Percentiles rank a stretch among this genome's conserved stretches.
These are phyloP conservation scores for Ophioderma brevispina DNA, from an alignment of 35 echinoderm and acorn worm species.

Conservation along the genomic window DNA sequence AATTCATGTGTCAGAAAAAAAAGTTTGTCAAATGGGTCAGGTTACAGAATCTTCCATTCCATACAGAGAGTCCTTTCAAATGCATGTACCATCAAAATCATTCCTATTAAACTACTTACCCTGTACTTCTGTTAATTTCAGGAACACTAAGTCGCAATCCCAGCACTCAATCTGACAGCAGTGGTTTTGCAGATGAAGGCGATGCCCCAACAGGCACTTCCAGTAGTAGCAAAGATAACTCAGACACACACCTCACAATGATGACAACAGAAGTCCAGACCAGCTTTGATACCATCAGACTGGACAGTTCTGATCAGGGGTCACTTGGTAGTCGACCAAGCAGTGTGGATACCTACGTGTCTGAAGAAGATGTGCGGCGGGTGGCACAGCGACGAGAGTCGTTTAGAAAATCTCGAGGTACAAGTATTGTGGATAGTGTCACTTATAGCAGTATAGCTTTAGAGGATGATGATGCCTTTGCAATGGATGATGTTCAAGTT, in stretches of 20 bases:
- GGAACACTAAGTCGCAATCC: slow-evolving; percentile 50
- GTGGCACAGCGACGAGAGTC: background rate
- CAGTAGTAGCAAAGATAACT: slow-evolving; percentile 22
- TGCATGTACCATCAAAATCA: no score
- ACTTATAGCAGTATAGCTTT: background rate
- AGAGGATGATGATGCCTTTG: background rate
- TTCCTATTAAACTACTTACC: no score
- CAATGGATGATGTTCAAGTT: background rate
- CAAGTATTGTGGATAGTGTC: background rate
- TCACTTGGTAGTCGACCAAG: background rate
- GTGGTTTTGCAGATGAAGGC: slow-evolving; percentile 93
- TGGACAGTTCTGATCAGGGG: slow-evolving; percentile 24
- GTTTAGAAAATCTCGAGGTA: background rate
- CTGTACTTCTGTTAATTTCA: no score
- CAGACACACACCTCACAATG: background rate
- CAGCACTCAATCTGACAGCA: slow-evolving; percentile 92
- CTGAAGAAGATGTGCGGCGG: background rate
- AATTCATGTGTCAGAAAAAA: no score
- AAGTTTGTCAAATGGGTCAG: no score
- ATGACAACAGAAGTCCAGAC: slow-evolving; percentile 17
- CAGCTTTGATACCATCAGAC: slow-evolving; percentile 56
- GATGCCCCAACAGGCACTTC: slow-evolving; percentile 35
- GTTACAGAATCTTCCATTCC: no score
- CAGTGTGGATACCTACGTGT: background rate
- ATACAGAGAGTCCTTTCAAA: no score